Evolutionary conservation across 2,113 vertebrate species (phyloP), one percentile per base, ranked within the genome.

Genomic region (Paedocypris sp.): DNA sequence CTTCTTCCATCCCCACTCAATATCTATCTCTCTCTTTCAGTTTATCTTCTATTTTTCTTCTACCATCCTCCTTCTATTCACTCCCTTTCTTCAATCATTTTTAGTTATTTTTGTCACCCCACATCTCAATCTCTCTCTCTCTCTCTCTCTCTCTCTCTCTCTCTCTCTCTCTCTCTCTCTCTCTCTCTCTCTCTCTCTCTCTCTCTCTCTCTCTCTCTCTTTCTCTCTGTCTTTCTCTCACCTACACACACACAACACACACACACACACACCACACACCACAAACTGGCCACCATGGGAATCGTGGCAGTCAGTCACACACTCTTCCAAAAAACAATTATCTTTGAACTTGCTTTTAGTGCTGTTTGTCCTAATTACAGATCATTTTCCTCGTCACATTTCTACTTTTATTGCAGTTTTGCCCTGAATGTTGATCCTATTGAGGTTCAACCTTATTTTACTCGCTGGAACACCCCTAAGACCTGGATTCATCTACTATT

Each of bases 221-320:
- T 39, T 58, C 32, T 33, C 54, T 43, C 32, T 61, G 20, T 51
- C 36, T 31, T 33, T 61, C 28, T 35, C 31, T 38, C 29, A 58
- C 54, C 67, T 72, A 62, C 67, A 33, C 38, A 11, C 64, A 65
- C 45, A 64, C n/a, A n/a, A n/a, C n/a, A n/a, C n/a, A n/a, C n/a
- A n/a, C n/a, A n/a, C n/a, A n/a, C n/a, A n/a, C n/a, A n/a, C n/a
- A n/a, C n/a, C n/a, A n/a, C n/a, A n/a, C n/a, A n/a, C n/a, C n/a
- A n/a, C 53, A 71, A 71, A 69, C 74, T 45, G 64, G 75, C 78
- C 72, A 77, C 76, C 73, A 82, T 70, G 73, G 75, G 77, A 68
- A 74, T 78, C 71, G 77, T 73, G 77, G 79, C 58, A 79, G 68
- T 67, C 78, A 74, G 73, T 82, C 58, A 77, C 77, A 72, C 81